Evolutionary conservation across 37 sponge, comb jelly and placozoan genomes (phyloP).

Genomic region (Cladorhizidae sp.): DNA sequence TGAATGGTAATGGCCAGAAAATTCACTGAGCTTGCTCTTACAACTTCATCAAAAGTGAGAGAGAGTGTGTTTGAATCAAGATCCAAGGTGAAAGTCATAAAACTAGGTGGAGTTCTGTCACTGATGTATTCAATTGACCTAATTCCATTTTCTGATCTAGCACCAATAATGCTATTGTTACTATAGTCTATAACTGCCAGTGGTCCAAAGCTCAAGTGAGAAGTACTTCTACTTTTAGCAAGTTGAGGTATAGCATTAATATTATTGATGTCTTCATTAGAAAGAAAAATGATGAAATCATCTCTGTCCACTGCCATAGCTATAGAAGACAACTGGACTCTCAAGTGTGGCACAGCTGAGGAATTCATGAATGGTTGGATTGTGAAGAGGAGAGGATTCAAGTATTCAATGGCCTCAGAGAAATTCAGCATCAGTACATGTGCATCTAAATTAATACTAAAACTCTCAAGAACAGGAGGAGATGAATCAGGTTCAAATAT

Average conservation of each 20-base stretch:
- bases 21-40: constrained; percentile 56
- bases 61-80: constrained; percentile 66
- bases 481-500: constrained; percentile 52
- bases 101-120: constrained; percentile 54
- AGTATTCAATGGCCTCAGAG: constrained; percentile 56
- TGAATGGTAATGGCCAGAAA: constrained; percentile 69
- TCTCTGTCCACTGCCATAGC: not conserved
- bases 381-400: constrained; percentile 45
- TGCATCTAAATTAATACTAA: constrained; percentile 53
- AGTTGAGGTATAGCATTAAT: constrained; percentile 79
- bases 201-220: constrained; percentile 52
- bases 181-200: constrained; percentile 64
- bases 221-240: constrained; percentile 31
- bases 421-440: constrained; percentile 49
- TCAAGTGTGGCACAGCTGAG: constrained; percentile 33
- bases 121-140: constrained; percentile 48
- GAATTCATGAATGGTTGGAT: constrained; percentile 83
- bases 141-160: constrained; percentile 49
- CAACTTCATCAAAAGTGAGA: constrained; percentile 88
- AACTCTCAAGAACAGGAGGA: constrained; percentile 53
- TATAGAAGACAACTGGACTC: constrained; percentile 33
- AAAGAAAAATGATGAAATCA: constrained; percentile 39
- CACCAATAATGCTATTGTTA: constrained; percentile 33
- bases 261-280: constrained; percentile 57
- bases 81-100: constrained; percentile 38